A percentile compares a stretch with the other conserved stretches of the same genome.
Conservation (phyloP, 2,797 vertebrate species). For the Telmatherina bonti region DNA sequence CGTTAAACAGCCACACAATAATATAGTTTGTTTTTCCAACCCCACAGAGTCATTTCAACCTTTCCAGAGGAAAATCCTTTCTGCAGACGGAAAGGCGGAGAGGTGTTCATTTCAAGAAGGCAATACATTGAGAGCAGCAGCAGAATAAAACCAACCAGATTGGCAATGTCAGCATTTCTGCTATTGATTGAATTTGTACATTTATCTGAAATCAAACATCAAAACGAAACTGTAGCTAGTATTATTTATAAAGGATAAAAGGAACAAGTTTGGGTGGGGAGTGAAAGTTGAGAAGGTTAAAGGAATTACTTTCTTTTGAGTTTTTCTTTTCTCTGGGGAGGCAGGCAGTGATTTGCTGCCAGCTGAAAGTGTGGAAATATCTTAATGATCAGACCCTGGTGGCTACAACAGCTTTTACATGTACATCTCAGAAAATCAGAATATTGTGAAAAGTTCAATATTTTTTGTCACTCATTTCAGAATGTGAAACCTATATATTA, state of each 20-base stretch:
- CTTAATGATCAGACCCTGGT: slow-evolving; percentile 29
- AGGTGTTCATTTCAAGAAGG: slow-evolving; percentile 73
- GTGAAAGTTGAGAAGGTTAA: slow-evolving; percentile 26
- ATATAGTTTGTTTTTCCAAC: slow-evolving; percentile 69
- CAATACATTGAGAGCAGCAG: slow-evolving; percentile 49
- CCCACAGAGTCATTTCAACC: slow-evolving; percentile 74
- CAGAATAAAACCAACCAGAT: slow-evolving; percentile 57
- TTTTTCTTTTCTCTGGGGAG: slow-evolving; percentile 39
- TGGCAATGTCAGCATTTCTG: slow-evolving; percentile 49
- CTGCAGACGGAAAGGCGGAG: slow-evolving; percentile 73
- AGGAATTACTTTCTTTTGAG: slow-evolving; percentile 37
- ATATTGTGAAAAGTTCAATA: no score
- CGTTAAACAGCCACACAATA: slow-evolving; percentile 74
- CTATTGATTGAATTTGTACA: slow-evolving; percentile 32
- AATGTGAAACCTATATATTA: no score
- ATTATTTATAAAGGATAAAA: slow-evolving; percentile 28
- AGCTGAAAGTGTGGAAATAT: slow-evolving; percentile 56
- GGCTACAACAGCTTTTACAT: background rate
- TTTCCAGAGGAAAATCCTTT: slow-evolving; percentile 75
- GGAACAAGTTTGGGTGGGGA: slow-evolving; percentile 8
- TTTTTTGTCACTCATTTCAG: no score
- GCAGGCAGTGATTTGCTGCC: slow-evolving; percentile 40
- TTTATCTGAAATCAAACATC: slow-evolving; percentile 29
- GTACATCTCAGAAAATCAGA: no score
- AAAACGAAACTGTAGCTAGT: slow-evolving; percentile 41